phyloP scores from a whole-genome alignment of 1,140 invertebrate species.

The Leucophenga varia region DNA sequence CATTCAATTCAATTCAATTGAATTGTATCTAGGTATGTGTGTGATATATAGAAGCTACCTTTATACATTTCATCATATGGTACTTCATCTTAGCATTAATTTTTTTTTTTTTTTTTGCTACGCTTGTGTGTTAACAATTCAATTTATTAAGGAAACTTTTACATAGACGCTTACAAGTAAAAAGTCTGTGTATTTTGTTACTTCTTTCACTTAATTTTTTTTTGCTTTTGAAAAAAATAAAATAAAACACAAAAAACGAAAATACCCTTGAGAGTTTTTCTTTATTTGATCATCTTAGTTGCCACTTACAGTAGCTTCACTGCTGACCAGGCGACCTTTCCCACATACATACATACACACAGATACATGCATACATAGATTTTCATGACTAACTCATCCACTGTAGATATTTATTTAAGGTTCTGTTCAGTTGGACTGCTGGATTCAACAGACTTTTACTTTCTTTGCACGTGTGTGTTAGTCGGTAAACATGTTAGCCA shows the following conservation, averaged over 20 bases:
- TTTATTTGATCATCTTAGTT: conserved; percentile 54
- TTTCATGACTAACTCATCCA: no score
- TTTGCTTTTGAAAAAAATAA: no score
- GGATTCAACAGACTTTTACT: conserved; percentile 46
- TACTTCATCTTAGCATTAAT: conserved; percentile 44
- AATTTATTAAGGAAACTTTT: conserved; percentile 46
- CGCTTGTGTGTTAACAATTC: conserved; percentile 46
- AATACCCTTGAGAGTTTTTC: conserved; percentile 46
- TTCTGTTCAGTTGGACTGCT: no score
- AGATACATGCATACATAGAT: conserved; percentile 15
- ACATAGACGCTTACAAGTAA: conserved; percentile 1
- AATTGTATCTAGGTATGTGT: no score
- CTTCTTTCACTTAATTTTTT: conserved; percentile 45
- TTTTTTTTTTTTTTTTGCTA: conserved; percentile 25
- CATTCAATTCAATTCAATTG: no score
- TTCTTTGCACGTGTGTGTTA: conserved; percentile 29
- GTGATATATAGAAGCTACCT: no score
- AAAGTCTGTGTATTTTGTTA: conserved; percentile 29
- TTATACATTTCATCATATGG: no score
- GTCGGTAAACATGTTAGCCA: no score
- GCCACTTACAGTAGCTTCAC: conserved; percentile 40
- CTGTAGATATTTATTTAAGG: no score
- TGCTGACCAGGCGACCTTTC: conserved; percentile 1
- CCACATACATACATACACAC: conserved; percentile 15
- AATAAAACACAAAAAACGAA: no score